Conservation (phyloP, 2,797 vertebrate species). For the Xerus rutilus region DNA sequence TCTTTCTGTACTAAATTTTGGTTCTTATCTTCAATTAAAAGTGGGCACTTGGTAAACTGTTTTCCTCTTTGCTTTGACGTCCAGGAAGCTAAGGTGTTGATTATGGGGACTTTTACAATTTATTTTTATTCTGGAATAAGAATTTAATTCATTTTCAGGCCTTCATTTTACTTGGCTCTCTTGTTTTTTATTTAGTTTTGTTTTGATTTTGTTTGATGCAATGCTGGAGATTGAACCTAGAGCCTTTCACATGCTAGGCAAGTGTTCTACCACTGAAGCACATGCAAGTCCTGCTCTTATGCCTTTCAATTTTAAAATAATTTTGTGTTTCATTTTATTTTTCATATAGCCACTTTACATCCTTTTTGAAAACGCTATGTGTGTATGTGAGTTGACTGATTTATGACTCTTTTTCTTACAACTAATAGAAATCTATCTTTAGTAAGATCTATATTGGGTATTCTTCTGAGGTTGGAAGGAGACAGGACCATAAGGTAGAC, state of each 20-base stretch:
- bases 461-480: background rate
- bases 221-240: background rate
- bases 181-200: background rate
- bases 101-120: background rate
- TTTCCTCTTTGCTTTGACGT: background rate
- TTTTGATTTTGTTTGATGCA: background rate
- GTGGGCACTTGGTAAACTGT: background rate
- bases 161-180: background rate
- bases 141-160: background rate
- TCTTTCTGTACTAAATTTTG: background rate
- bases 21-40: background rate
- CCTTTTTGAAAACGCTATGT: background rate
- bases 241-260: background rate
- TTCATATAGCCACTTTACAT: background rate
- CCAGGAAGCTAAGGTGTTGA: background rate
- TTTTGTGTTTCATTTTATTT: constrained; percentile 24
- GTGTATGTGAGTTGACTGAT: background rate
- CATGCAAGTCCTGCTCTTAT: background rate
- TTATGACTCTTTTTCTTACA: background rate
- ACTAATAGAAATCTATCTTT: background rate
- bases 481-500: background rate
- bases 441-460: background rate
- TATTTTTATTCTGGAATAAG: background rate
- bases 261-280: background rate
- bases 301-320: background rate